Conservation (phyloP, 2,797 vertebrate genomes). For the Triplophysa yarkandensis region DNA sequence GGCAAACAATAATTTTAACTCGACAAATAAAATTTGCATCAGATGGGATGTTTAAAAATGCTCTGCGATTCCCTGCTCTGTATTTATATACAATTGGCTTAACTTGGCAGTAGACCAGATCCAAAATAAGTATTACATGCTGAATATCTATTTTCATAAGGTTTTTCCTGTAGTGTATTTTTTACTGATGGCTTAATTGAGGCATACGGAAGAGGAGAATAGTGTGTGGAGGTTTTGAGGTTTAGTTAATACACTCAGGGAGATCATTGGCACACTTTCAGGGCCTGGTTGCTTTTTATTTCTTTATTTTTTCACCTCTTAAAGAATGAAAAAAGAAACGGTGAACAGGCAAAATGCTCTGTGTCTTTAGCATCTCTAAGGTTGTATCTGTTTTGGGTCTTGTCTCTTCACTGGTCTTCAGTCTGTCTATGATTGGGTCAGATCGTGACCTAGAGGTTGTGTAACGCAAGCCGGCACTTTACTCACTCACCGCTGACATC, state of each 20-base stretch:
- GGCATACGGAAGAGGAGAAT: constrained; percentile 17
- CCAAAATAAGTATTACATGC: constrained; percentile 65
- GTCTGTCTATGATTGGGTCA: neutral
- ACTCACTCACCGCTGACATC: neutral
- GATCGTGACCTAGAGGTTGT: constrained; percentile 43
- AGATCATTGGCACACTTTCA: constrained; percentile 36
- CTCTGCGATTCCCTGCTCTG: neutral
- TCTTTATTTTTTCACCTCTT: constrained; percentile 5
- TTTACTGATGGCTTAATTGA: constrained; percentile 38
- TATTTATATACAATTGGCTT: neutral
- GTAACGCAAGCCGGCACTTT: constrained; percentile 44
- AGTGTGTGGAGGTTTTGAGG: constrained; percentile 35
- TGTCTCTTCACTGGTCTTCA: neutral
- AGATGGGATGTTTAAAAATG: neutral
- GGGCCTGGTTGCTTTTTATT: constrained; percentile 22
- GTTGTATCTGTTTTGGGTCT: neutral
- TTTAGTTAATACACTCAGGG: constrained; percentile 19
- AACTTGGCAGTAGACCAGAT: constrained; percentile 29
- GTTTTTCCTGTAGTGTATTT: constrained; percentile 36
- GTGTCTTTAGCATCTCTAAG: neutral
- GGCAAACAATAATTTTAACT: neutral
- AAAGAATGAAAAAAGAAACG: neutral
- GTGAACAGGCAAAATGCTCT: neutral
- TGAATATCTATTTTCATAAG: constrained; percentile 45
- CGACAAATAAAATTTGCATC: neutral